Evolutionary conservation across 2,113 vertebrate genomes (phyloP), one percentile per base, ranked within the genome.

Genomic region (Peromyscus californicus): DNA sequence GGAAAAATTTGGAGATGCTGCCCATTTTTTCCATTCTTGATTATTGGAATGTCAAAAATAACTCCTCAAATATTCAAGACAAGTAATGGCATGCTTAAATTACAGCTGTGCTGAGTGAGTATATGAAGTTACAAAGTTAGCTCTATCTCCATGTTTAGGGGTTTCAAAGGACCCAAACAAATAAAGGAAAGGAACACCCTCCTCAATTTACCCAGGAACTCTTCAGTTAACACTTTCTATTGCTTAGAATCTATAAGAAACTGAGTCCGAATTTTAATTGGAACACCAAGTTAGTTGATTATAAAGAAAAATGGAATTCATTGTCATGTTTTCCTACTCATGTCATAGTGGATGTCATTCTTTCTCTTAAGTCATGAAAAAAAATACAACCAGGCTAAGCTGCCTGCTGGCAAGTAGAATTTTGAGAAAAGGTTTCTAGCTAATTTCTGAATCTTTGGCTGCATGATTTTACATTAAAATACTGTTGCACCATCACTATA

Each of bases 381-480:
- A 84, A 72, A 24, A 94, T 45, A 90, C 45, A 5, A 13, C 39
- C 69, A 72, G 94, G 75, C 79, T 97, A 90, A 97, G 93, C 84
- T 84, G 2, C 0, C 89, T 90, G 86, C 93, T 98, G 83, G 51
- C 91, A 82, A 61, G 90, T 80, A 74, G 16, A 96, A 94, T 3
- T 12, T 54, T 63, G 79, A 98, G 91, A 51, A 97, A 96, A 97
- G 76, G 94, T 95, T 96, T 94, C 45, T 31, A 98, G 95, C 90
- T 94, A 98, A 98, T 84, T 98, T 98, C 97, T 94, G 97, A 98
- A 95, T 76, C 94, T 96, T 91, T 96, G 85, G 98, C 95, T 78
- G 59, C 78, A 89, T 91, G 93, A 36, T 84, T 98, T 98, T 98
- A 93, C 97, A 98, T 98, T 97, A 94, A 98, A 98, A 98, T 76